Conservation (phyloP, 2,113 vertebrate species). For the Podarcis cretensis region DNA sequence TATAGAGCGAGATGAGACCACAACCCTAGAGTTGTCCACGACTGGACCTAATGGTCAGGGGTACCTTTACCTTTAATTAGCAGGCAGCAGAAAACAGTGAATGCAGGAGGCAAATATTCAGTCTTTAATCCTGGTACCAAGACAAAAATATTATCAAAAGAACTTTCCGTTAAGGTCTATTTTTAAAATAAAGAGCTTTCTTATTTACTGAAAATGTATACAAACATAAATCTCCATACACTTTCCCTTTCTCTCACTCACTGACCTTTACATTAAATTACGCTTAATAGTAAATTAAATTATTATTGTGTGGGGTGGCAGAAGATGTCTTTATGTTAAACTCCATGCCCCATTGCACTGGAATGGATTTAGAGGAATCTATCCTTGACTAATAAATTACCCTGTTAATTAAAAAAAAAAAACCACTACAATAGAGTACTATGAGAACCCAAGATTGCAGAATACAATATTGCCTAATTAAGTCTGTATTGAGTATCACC, state of each 20-base stretch:
- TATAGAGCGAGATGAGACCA: no score
- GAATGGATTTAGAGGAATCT: no score
- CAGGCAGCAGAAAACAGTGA: not conserved
- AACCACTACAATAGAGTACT: not conserved
- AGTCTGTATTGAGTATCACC: not conserved
- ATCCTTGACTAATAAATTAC: no score
- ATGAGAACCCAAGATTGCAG: not conserved
- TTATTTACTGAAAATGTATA: not conserved
- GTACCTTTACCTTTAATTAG: no score
- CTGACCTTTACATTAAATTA: not conserved
- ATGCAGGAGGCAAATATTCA: not conserved
- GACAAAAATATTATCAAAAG: not conserved
- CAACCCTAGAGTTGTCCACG: no score
- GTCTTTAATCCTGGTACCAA: not conserved
- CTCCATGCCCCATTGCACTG: no score
- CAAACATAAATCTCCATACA: not conserved
- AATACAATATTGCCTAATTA: not conserved
- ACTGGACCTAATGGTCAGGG: no score
- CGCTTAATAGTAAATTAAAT: not conserved
- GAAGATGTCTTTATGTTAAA: no score
- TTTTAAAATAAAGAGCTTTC: not conserved
- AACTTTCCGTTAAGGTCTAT: not conserved
- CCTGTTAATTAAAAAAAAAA: no score
- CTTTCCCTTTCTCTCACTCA: not conserved
- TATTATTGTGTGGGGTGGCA: not conserved